Base-by-base conservation (phyloP, 2,888 invertebrate genomes). In the Hedychridium roseum region DNA sequence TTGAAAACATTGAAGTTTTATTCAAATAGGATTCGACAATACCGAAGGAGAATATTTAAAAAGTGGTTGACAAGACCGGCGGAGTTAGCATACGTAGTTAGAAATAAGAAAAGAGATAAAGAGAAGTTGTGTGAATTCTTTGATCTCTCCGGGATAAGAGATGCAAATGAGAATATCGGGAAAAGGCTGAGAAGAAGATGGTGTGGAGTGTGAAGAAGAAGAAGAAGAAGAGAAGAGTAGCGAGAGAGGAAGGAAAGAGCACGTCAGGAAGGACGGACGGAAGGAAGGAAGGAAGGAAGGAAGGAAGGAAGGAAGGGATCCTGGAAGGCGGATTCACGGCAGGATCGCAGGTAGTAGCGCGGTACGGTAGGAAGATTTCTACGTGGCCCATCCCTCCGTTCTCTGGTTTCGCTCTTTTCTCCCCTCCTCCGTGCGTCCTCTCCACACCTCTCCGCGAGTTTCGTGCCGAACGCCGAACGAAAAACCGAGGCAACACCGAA, bases 341-440 rank as follows among this genome's bases (percentile, higher is more conserved):
- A 56, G 58, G 63, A 63, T 63, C 57, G 57, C 61, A 57, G 60
- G 64, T 60, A 66, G 65, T 62, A 66, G 66, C 65, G 59, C 57
- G 50, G 56, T 44, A 56, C 60, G 59, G 64, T 65, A 66, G 66
- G 60, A 64, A 60, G 55, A 64, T 62, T 67, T 66, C 64, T 55
- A 54, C 56, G 58, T 59, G 61, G 60, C 54, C 60, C 64, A 54
- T 61, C 64, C 54, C 61, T 57, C 61, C 58, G 43, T 47, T 27
- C n/a, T 47, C 35, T 23, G 42, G 35, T 51, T 54, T 60, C 54
- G 52, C 53, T 57, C 38, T 23, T 52, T 34, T 28, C 38, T 43
- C 52, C 35, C 30, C 57, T 45, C 36, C 47, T 60, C n/a, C n/a
- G n/a, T n/a, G n/a, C n/a, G n/a, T n/a, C n/a, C 47, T 51, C 54